Evolutionary conservation across 2,888 invertebrate genomes (phyloP).

Genomic region (Blastobasis adustella): DNA sequence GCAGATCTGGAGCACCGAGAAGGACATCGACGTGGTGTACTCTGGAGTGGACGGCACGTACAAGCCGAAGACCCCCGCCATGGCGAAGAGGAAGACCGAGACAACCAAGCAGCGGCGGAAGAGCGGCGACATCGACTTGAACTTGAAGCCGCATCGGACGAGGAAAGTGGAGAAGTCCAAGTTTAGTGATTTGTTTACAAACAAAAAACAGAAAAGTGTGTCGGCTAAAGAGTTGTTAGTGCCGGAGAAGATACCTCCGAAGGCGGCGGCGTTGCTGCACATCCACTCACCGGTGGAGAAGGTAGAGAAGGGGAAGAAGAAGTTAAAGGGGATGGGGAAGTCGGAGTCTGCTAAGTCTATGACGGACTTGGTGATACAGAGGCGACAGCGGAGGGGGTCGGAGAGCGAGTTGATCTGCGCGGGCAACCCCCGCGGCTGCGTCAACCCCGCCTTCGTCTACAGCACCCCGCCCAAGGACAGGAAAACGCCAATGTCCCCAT

Average conservation of each 20-base stretch:
- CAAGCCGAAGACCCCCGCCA: slow-evolving; percentile 60
- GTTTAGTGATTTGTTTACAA: slow-evolving; percentile 64
- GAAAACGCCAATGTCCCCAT: slow-evolving; percentile 56
- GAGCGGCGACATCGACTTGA: slow-evolving; percentile 61
- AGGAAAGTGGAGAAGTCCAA: slow-evolving; percentile 61
- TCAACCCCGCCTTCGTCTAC: slow-evolving; percentile 66
- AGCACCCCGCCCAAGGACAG: slow-evolving; percentile 69
- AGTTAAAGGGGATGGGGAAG: slow-evolving; percentile 52
- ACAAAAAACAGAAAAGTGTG: slow-evolving; percentile 60
- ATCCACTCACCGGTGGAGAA: slow-evolving; percentile 62
- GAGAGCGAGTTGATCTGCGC: slow-evolving; percentile 57
- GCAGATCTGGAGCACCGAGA: slow-evolving; percentile 56
- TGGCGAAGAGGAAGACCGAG: slow-evolving; percentile 59
- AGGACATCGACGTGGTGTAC: slow-evolving; percentile 58
- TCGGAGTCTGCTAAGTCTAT: slow-evolving; percentile 58
- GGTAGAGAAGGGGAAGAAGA: slow-evolving; percentile 46
- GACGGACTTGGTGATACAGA: slow-evolving; percentile 37
- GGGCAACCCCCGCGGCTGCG: slow-evolving; percentile 47
- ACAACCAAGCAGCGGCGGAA: slow-evolving; percentile 46
- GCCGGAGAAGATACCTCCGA: slow-evolving; percentile 74
- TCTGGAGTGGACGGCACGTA: slow-evolving; percentile 65
- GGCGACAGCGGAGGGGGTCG: slow-evolving; percentile 56
- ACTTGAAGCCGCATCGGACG: slow-evolving; percentile 50
- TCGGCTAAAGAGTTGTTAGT: slow-evolving; percentile 58
- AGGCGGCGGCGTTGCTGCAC: slow-evolving; percentile 77